Evolutionary conservation across 2,113 vertebrate species (phyloP).

Genomic region (Rissa tridactyla): DNA sequence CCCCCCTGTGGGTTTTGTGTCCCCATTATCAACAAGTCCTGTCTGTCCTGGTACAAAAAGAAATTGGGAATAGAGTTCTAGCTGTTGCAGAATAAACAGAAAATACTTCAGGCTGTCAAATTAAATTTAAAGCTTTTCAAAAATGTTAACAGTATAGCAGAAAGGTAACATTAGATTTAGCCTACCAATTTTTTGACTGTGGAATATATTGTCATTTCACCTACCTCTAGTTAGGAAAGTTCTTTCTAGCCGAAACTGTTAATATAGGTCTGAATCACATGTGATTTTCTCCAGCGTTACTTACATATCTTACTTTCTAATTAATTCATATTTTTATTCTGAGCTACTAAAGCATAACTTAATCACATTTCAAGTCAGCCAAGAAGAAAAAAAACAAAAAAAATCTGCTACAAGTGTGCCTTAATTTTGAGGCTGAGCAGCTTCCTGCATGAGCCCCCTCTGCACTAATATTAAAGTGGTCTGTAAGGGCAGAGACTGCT

Average conservation of each 20-base stretch:
- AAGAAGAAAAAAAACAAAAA: background rate
- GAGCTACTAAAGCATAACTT: background rate
- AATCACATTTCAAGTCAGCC: background rate
- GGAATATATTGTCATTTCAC: background rate
- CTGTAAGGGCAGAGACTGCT: background rate
- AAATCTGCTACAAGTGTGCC: background rate
- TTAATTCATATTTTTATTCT: background rate
- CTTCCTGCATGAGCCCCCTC: background rate
- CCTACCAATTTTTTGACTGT: background rate
- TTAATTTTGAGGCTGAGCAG: background rate
- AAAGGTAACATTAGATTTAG: background rate
- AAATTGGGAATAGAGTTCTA: conserved; percentile 74
- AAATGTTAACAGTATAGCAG: background rate
- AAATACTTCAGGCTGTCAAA: background rate
- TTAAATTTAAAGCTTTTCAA: background rate
- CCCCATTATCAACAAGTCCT: conserved; percentile 78
- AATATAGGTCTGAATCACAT: background rate
- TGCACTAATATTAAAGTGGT: background rate
- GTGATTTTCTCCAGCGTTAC: background rate
- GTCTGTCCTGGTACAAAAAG: conserved; percentile 81
- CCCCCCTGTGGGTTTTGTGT: conserved; percentile 55
- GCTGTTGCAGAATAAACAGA: background rate
- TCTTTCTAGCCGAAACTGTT: background rate
- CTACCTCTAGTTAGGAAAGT: background rate
- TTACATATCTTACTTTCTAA: background rate